Evolutionary conservation across 2,797 vertebrate genomes (phyloP).

Genomic region (Tenualosa ilisha): DNA sequence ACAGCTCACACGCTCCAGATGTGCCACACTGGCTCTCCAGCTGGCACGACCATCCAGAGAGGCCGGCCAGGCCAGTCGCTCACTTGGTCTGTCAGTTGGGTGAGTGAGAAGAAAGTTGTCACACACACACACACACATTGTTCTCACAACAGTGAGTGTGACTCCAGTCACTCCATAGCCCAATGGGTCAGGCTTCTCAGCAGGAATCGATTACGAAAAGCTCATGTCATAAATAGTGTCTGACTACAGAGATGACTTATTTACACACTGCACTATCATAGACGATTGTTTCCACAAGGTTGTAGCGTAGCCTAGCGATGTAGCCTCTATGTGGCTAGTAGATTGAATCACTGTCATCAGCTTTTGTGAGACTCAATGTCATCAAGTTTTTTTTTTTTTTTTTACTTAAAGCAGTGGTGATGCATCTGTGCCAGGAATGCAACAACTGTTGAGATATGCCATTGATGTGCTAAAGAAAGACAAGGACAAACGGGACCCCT

Average conservation of each 20-base stretch:
- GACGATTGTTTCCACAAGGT: background rate
- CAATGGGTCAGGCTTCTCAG: background rate
- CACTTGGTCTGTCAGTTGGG: background rate
- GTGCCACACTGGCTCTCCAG: slow-evolving; percentile 22
- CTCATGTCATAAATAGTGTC: background rate
- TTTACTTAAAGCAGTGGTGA: background rate
- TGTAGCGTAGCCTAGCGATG: background rate
- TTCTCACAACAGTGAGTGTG: background rate
- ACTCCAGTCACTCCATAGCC: background rate
- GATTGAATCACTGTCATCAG: background rate
- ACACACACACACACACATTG: background rate
- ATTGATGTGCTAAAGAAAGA: background rate
- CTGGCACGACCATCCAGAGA: background rate
- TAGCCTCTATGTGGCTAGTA: background rate
- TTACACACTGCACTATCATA: background rate
- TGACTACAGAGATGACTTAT: background rate
- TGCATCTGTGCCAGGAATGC: background rate
- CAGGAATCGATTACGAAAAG: background rate
- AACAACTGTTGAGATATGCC: background rate
- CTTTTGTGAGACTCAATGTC: too few relatives aligned
- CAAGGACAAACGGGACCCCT: background rate
- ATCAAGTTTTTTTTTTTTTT: background rate
- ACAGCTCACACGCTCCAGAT: slow-evolving; percentile 49
- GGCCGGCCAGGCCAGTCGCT: background rate
- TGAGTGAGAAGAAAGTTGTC: background rate